These are phyloP conservation scores for Enteromius paludinosus DNA, from an alignment of 2,797 vertebrate species.

Conservation along the genomic window DNA sequence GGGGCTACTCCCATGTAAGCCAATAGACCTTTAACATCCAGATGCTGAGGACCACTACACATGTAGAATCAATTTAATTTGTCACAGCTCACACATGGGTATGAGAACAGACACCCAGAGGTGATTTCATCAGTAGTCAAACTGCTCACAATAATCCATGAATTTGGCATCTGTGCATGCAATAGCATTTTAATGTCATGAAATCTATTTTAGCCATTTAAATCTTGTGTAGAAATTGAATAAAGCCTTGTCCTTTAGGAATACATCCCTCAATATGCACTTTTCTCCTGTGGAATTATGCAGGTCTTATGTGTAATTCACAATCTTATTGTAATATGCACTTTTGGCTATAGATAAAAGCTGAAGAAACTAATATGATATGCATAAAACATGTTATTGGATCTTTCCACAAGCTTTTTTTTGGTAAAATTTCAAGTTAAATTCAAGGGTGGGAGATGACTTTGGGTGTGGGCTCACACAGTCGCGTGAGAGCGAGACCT, in stretches of 20 bases:
- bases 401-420: background rate
- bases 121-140: background rate
- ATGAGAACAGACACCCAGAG: constrained; percentile 17
- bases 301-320: background rate
- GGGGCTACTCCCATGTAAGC: constrained; percentile 36
- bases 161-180: background rate
- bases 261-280: background rate
- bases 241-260: background rate
- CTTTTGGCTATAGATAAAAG: background rate
- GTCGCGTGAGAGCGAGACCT: constrained; percentile 12
- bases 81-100: background rate
- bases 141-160: background rate
- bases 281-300: background rate
- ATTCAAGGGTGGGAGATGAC: background rate
- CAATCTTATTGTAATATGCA: background rate
- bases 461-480: constrained; percentile 45
- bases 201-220: background rate
- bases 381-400: background rate
- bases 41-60: constrained; percentile 4
- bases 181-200: background rate
- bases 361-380: constrained; percentile 1
- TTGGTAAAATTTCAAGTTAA: constrained; percentile 39
- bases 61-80: constrained; percentile 34
- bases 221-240: background rate
- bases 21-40: constrained; percentile 18